Conservation (phyloP, 2,797 vertebrate genomes). For the Macropus fuliginosus region DNA sequence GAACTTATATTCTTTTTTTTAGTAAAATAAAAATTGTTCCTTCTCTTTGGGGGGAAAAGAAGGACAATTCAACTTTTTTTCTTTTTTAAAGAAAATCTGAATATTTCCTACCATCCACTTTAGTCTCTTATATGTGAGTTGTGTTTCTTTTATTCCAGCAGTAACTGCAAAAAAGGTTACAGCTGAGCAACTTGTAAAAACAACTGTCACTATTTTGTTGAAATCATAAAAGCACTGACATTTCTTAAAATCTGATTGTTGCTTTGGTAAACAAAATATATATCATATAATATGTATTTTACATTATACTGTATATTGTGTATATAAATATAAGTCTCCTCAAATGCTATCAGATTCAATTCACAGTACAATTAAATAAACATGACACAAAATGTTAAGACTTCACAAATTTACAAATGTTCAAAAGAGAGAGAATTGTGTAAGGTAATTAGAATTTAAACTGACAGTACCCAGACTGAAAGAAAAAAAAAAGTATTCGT, state of each 20-base stretch:
- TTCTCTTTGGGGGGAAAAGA: neutral
- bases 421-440: constrained; percentile 10
- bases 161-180: constrained; percentile 66
- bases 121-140: constrained; percentile 41
- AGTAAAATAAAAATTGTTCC: constrained; percentile 21
- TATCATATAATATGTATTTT: neutral
- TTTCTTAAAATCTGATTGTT: constrained; percentile 61
- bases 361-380: constrained; percentile 1
- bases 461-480: constrained; percentile 46
- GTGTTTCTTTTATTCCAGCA: constrained; percentile 41
- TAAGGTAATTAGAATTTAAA: constrained; percentile 14
- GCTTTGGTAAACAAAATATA: constrained; percentile 55
- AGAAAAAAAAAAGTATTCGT: constrained; percentile 21
- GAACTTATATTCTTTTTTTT: constrained; percentile 45
- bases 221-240: constrained; percentile 57
- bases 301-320: too few relatives aligned
- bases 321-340: neutral
- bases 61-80: neutral
- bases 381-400: neutral
- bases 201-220: constrained; percentile 40
- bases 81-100: constrained; percentile 58
- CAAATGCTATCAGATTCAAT: constrained; percentile 12
- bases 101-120: constrained; percentile 59
- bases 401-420: constrained; percentile 16
- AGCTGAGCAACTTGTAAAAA: constrained; percentile 56